A percentile compares a stretch with the other conserved stretches of the same genome.
Evolutionary conservation across 2,797 vertebrate genomes (phyloP).

Genomic region (Hirundo rustica): DNA sequence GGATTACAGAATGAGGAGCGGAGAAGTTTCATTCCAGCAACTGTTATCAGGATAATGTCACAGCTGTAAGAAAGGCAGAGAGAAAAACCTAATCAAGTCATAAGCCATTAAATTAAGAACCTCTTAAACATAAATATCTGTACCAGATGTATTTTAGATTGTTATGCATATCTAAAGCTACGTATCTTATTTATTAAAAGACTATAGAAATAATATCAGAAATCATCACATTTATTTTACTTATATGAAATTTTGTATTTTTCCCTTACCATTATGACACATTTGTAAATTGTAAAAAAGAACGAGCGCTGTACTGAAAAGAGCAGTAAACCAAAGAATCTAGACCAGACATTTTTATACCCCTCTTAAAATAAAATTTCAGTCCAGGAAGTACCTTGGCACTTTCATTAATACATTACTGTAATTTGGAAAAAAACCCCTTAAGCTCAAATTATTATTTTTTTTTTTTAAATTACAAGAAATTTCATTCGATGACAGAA

Average conservation of each 20-base stretch:
- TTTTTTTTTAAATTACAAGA: neutral
- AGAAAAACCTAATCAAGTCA: conserved; percentile 28
- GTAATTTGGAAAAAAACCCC: neutral
- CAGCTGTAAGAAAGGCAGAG: conserved; percentile 80
- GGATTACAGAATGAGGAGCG: conserved; percentile 94
- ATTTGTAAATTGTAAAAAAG: neutral
- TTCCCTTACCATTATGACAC: neutral
- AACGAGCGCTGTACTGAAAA: neutral
- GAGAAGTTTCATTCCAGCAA: conserved; percentile 95
- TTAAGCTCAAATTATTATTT: neutral
- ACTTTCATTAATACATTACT: neutral
- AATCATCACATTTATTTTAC: neutral
- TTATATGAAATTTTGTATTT: neutral
- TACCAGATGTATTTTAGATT: neutral
- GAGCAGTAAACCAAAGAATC: neutral
- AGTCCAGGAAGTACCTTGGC: neutral
- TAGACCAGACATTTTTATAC: neutral
- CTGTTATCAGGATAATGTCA: conserved; percentile 91
- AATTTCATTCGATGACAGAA: neutral
- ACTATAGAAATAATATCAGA: neutral
- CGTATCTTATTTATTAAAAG: neutral
- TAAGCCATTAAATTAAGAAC: neutral
- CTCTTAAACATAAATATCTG: neutral
- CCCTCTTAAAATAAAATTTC: neutral
- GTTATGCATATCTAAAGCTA: neutral